A percentile compares a stretch with the other conserved stretches of the same genome.
Evolutionary conservation across 2,113 vertebrate species (phyloP).

Genomic region (Xenus cinereus): DNA sequence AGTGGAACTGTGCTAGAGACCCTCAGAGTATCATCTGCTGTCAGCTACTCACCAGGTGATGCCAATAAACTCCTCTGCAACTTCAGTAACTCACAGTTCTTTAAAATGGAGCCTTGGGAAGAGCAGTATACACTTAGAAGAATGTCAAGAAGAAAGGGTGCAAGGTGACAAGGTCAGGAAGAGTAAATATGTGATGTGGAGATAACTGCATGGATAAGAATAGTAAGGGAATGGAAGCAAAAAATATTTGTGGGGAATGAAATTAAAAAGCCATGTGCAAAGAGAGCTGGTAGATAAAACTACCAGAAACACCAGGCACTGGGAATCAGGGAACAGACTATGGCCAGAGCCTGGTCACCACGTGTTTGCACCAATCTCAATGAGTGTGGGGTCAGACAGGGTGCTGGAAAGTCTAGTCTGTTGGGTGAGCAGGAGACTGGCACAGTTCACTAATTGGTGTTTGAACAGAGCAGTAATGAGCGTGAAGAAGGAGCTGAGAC

Average conservation of each 20-base stretch:
- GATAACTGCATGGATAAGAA: not conserved
- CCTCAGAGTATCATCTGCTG: not conserved
- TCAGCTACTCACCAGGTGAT: not conserved
- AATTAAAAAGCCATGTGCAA: not conserved
- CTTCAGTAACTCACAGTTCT: not conserved
- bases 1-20: not conserved
- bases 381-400: not conserved
- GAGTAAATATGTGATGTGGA: not conserved
- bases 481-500: not conserved
- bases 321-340: not conserved
- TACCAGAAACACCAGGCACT: not conserved
- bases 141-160: not conserved
- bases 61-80: not conserved
- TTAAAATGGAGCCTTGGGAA: not conserved
- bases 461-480: not conserved
- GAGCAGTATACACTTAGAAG: not conserved
- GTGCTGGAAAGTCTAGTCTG: not conserved
- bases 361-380: fast-evolving
- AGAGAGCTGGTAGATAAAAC: not conserved
- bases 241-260: not conserved
- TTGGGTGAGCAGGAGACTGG: not conserved
- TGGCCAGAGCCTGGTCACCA: not conserved
- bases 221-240: not conserved
- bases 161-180: not conserved
- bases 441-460: not conserved